Evolutionary conservation across 2,797 vertebrate species (phyloP), one percentile per base, ranked within the genome.

Genomic region (Myoxocephalus aenaeus): DNA sequence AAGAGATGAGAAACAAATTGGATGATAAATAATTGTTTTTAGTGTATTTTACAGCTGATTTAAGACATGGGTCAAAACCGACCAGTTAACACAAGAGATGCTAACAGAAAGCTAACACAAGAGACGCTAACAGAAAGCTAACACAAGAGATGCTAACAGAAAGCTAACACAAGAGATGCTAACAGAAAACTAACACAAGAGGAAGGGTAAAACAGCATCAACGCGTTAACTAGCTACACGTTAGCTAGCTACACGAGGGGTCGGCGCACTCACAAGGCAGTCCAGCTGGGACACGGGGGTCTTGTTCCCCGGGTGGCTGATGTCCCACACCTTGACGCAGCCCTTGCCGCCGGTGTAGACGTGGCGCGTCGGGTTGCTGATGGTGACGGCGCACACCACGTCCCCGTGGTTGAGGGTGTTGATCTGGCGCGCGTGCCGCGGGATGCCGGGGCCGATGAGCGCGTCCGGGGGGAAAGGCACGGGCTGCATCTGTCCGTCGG

Each of bases 281-380:
- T 99, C 98, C 75, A 99, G 95, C 92, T 99, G 98, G 27, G 98
- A 98, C 53, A 99, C 96, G 32, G 98, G 97, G 77, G 96, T 99
- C 95, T 99, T 99, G 95, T 96, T 97, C 87, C 97, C 98, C 0
- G 97, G 97, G 90, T 99, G 97, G 94, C 98, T 98, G 94, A 99
- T 98, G 91, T 99, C 98, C 98, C 98, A 99, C 92, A 99, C 97
- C 93, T 99, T 99, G 75, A 99, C 98, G 0, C 98, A 99, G 62
- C 98, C 98, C 87, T 99, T 99, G 84, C 97, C 97, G 0, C 98
- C 98, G 0, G 98, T 99, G 94, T 99, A 99, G 89, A 99, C 97
- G 32, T 99, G 98, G 42, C 97, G 92, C 0, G 98, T 98, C 6
- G 98, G 97, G 94, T 98, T 98, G 95, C 97, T 98, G 92, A 99